A percentile compares a stretch with the other conserved stretches of the same genome.
Conservation (phyloP, 2,888 invertebrate genomes). For the Phyllotreta cruciferae region DNA sequence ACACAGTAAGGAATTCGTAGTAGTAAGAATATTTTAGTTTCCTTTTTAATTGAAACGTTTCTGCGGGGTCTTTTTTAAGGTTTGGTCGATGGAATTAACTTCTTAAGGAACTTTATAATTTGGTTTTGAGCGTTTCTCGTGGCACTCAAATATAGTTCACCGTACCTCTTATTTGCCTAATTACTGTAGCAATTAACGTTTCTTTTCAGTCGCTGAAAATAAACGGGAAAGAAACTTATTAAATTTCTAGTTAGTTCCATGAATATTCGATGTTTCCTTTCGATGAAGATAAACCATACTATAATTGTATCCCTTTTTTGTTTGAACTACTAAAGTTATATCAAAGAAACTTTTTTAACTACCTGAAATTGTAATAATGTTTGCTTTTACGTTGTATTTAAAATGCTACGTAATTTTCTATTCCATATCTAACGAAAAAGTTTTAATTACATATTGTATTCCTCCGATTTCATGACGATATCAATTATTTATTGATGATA, state of each 20-base stretch:
- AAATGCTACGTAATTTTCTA: no score
- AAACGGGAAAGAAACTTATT: constrained; percentile 9
- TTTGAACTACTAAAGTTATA: constrained; percentile 10
- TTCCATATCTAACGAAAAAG: no score
- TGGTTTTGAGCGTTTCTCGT: constrained; percentile 8
- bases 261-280: constrained; percentile 15
- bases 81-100: constrained; percentile 17
- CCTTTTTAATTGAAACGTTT: constrained; percentile 7
- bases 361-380: no score
- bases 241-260: constrained; percentile 14
- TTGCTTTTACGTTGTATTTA: no score
- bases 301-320: constrained; percentile 11
- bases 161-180: constrained; percentile 18
- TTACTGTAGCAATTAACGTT: constrained; percentile 17
- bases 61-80: constrained; percentile 5
- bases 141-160: constrained; percentile 15
- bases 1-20: no score
- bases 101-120: constrained; percentile 13
- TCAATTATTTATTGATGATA: no score
- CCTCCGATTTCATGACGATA: no score
- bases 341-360: constrained; percentile 7
- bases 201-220: constrained; percentile 1
- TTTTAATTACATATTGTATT: no score
- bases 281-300: constrained; percentile 17
- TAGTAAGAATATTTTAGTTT: no score